Conservation (phyloP, 2,888 invertebrate genomes). For the Acleris literana region DNA sequence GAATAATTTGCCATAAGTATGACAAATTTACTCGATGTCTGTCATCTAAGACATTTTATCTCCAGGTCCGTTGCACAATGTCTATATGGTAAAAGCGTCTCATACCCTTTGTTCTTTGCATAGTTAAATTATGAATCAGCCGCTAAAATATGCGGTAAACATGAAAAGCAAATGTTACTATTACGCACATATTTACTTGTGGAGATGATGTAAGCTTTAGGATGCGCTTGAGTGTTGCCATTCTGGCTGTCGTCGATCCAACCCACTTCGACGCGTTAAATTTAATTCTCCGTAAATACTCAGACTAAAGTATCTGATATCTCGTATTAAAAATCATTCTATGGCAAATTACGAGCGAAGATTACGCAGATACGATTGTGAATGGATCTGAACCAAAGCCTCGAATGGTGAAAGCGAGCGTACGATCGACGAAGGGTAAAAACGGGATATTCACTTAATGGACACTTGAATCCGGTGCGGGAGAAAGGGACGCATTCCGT, state of each 20-base stretch:
- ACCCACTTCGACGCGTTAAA: conserved; percentile 8
- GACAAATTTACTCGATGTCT: conserved; percentile 12
- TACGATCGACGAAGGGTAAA: conserved; percentile 21
- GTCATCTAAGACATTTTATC: conserved; percentile 22
- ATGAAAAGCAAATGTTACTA: conserved; percentile 29
- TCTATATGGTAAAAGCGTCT: conserved; percentile 10
- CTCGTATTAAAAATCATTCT: conserved; percentile 14
- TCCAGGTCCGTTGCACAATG: conserved; percentile 3
- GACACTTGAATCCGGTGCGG: conserved; percentile 14
- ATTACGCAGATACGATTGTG: conserved; percentile 28
- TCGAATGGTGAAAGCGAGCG: conserved; percentile 29
- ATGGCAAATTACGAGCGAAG: conserved; percentile 10
- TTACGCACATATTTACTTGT: conserved; percentile 23
- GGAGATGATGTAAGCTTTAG: conserved; percentile 31
- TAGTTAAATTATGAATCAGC: conserved; percentile 35
- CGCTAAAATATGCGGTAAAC: conserved; percentile 32
- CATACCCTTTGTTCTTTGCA: conserved; percentile 27
- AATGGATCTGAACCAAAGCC: conserved; percentile 30
- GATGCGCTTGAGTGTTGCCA: conserved; percentile 10
- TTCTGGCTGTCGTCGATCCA: conserved; percentile 6
- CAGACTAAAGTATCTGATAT: background rate
- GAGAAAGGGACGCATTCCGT: conserved; percentile 8
- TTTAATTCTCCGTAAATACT: background rate
- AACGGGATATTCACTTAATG: conserved; percentile 28
- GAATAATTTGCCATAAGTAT: background rate